Evolutionary conservation across 2,888 invertebrate species (phyloP), one percentile per base, ranked within the genome.

Genomic region (Atherix ibis): DNA sequence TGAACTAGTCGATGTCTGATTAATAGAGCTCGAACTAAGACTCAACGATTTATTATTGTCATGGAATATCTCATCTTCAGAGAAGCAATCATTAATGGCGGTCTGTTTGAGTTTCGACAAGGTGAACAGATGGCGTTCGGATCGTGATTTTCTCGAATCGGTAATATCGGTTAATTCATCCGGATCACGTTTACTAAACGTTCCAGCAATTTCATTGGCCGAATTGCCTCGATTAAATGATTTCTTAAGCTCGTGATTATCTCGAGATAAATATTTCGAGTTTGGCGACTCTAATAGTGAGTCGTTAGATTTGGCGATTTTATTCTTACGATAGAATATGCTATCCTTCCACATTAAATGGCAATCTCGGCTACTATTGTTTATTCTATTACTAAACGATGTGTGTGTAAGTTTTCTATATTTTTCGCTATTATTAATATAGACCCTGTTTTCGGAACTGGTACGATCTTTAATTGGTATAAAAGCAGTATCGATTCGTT

Each of bases 261-360:
- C 55, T 8, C 31, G 27, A 27, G 58, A 58, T 5, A 55, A 44
- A 13, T 56, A 46, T 6, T 48, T 46, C 38, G 52, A 49, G 28
- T 52, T 50, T n/a, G 54, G 53, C n/a, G 50, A 52, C 35, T 59
- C 60, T 38, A 57, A 43, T 32, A 61, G 45, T 2, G 61, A 60
- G 40, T 61, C 60, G 39, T 61, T 60, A 15, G 61, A 61, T 43
- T 61, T 59, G 37, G 60, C 60, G 19, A 61, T 56, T 33, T 58
- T 56, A 43, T 54, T 60, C 42, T 61, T 59, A n/a, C 59, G 51
- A 43, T 60, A 60, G 42, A 61, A 57, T 31, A 57, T 58, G 28
- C 60, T 61, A 33, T 58, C 60, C 4, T 58, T 52, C 61, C 61
- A 61, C 34, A 60, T 47, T 0, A 54, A 53, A 28, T 59, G 59